Percentiles rank a stretch among this genome's conserved stretches.
phyloP scores from a whole-genome alignment of 2,888 invertebrate species.

The Metellina segmentata region DNA sequence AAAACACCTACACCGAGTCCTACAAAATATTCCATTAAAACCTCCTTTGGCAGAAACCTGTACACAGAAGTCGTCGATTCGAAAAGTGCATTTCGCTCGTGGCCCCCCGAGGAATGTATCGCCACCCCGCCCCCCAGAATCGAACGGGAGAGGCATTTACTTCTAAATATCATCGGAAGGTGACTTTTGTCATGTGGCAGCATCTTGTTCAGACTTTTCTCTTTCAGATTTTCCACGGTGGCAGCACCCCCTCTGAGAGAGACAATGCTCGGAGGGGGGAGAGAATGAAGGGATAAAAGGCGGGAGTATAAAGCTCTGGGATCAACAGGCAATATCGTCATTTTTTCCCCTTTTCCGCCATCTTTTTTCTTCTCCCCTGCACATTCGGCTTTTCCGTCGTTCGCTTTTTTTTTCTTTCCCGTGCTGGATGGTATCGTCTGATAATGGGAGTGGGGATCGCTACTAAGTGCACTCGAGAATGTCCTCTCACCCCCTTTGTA shows the following conservation, averaged over 20 bases:
- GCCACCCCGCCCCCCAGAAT: not conserved
- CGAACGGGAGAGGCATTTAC: slow-evolving; percentile 36
- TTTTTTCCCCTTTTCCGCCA: slow-evolving; percentile 27
- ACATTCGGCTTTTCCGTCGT: not conserved
- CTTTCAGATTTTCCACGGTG: not conserved
- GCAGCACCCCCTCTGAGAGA: not conserved
- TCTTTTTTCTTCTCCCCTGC: not conserved
- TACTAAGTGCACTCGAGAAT: slow-evolving; percentile 29
- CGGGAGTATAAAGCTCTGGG: slow-evolving; percentile 50
- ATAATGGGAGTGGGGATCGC: slow-evolving; percentile 47
- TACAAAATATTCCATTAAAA: slow-evolving; percentile 42
- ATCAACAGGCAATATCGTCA: slow-evolving; percentile 70
- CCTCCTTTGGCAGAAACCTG: slow-evolving; percentile 10
- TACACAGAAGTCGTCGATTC: slow-evolving; percentile 32
- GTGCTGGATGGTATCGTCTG: slow-evolving; percentile 12
- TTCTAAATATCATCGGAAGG: slow-evolving; percentile 54
- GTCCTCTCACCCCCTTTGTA: not conserved
- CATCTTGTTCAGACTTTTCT: slow-evolving; percentile 23
- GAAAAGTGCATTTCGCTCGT: slow-evolving; percentile 39
- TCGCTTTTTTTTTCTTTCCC: slow-evolving; percentile 13
- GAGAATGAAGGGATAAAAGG: slow-evolving; percentile 33
- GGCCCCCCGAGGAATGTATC: slow-evolving; percentile 24
- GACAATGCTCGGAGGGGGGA: slow-evolving; percentile 37
- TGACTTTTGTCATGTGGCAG: slow-evolving; percentile 41
- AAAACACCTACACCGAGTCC: not conserved